phyloP scores from a whole-genome alignment of 2,797 vertebrate species.

The Otolemur crassicaudatus region DNA sequence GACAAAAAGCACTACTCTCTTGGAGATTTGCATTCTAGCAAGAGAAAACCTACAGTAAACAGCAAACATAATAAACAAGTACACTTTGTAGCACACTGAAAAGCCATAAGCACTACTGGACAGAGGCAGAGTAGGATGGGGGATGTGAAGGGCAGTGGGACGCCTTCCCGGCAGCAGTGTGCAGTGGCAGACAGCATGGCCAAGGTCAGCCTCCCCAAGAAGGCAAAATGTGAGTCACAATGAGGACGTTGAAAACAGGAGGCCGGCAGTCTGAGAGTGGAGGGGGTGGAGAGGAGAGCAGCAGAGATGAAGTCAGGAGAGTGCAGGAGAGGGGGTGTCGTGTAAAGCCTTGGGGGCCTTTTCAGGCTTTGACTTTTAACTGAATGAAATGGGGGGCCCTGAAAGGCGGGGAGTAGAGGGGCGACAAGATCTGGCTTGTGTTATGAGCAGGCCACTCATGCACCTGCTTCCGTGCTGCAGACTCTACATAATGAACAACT shows the following conservation, averaged over 20 bases:
- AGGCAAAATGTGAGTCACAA: neutral
- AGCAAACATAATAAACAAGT: neutral
- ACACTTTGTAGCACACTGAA: neutral
- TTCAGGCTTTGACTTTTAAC: neutral
- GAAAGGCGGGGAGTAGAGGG: neutral
- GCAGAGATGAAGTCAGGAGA: neutral
- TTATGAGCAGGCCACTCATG: neutral
- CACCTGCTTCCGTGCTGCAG: neutral
- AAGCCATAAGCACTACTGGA: neutral
- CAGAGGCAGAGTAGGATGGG: neutral
- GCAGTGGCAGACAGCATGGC: neutral
- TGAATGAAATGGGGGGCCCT: neutral
- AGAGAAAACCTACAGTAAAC: neutral
- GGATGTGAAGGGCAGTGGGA: neutral
- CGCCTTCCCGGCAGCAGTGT: no score
- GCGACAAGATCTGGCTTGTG: neutral
- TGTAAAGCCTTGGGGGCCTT: neutral
- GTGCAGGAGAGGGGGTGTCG: neutral
- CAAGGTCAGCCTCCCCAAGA: neutral
- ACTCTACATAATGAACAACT: neutral
- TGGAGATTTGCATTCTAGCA: neutral
- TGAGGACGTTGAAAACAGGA: neutral
- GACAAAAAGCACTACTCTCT: neutral
- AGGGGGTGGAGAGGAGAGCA: neutral
- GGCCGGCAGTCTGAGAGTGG: no score